A percentile compares a stretch with the other conserved stretches of the same genome.
These are phyloP conservation scores for Heliconius hortense DNA, from an alignment of 2,888 invertebrate genomes.

Conservation along the genomic window DNA sequence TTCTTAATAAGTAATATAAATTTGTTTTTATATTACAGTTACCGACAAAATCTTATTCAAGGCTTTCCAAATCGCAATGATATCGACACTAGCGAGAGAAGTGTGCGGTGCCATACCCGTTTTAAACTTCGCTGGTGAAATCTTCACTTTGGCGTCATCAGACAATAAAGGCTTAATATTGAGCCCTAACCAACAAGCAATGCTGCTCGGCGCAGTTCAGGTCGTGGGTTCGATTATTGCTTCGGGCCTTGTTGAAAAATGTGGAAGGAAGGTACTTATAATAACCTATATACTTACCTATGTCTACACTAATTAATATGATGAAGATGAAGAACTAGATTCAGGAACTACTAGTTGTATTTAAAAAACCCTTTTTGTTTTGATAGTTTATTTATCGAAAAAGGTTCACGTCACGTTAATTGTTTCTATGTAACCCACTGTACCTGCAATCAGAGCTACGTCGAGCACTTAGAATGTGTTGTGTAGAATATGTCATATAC, in stretches of 20 bases:
- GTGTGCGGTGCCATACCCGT: constrained; percentile 70
- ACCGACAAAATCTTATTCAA: constrained; percentile 62
- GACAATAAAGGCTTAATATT: constrained; percentile 54
- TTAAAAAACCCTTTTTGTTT: neutral
- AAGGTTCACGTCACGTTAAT: too few relatives aligned
- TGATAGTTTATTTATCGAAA: too few relatives aligned
- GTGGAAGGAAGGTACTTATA: constrained; percentile 65
- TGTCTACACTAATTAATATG: too few relatives aligned
- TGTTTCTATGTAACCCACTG: too few relatives aligned
- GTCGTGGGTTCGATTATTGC: constrained; percentile 65
- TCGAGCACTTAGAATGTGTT: too few relatives aligned
- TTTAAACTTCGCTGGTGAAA: constrained; percentile 71
- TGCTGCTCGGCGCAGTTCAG: constrained; percentile 70
- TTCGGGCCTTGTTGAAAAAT: constrained; percentile 64
- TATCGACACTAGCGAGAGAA: constrained; percentile 61
- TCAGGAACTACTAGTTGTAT: neutral
- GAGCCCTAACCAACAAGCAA: constrained; percentile 72
- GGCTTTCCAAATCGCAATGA: constrained; percentile 64
- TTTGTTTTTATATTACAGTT: constrained; percentile 49
- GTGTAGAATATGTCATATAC: too few relatives aligned
- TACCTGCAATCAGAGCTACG: too few relatives aligned
- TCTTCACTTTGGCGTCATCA: constrained; percentile 63
- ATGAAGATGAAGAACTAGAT: too few relatives aligned
- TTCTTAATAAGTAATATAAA: too few relatives aligned
- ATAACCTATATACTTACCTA: neutral